Evolutionary conservation across 2,113 vertebrate species (phyloP).

Genomic region (Megaceryle torquata): DNA sequence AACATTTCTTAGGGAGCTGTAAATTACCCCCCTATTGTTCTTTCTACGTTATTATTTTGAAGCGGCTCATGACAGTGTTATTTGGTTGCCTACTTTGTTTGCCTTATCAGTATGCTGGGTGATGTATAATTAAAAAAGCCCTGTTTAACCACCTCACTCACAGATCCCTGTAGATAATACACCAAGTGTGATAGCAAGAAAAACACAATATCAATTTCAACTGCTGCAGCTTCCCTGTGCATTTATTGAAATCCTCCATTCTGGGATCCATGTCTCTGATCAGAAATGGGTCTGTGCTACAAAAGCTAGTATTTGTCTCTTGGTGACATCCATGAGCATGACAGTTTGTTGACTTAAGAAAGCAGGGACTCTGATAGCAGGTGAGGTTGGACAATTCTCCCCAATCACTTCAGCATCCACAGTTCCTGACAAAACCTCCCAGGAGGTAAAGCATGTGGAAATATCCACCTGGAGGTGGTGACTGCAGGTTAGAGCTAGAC

Average conservation of each 20-base stretch:
- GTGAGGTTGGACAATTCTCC: not conserved
- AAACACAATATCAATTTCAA: not conserved
- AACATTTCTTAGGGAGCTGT: not conserved
- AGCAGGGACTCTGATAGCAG: not conserved
- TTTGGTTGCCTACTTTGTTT: conserved; percentile 17
- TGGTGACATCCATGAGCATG: not conserved
- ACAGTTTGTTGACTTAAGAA: not conserved
- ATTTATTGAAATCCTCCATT: not conserved
- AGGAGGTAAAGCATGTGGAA: not conserved
- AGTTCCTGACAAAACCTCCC: not conserved
- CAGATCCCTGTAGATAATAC: conserved; percentile 9
- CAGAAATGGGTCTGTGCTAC: not conserved
- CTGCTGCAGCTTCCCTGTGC: not conserved
- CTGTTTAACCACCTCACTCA: conserved; percentile 38
- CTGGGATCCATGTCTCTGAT: not conserved
- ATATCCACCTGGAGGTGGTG: not conserved
- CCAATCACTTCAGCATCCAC: not conserved
- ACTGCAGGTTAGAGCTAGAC: not conserved
- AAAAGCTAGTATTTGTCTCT: not conserved
- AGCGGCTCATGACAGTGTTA: not conserved
- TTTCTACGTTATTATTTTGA: conserved; percentile 46
- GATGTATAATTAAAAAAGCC: conserved; percentile 49
- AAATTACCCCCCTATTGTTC: conserved; percentile 38
- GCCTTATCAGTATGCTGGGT: conserved; percentile 30
- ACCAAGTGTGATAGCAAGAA: not conserved